Percentiles rank a stretch among this genome's conserved stretches.
phyloP scores from a whole-genome alignment of 2,113 vertebrate genomes.

The Phoenicopterus ruber region DNA sequence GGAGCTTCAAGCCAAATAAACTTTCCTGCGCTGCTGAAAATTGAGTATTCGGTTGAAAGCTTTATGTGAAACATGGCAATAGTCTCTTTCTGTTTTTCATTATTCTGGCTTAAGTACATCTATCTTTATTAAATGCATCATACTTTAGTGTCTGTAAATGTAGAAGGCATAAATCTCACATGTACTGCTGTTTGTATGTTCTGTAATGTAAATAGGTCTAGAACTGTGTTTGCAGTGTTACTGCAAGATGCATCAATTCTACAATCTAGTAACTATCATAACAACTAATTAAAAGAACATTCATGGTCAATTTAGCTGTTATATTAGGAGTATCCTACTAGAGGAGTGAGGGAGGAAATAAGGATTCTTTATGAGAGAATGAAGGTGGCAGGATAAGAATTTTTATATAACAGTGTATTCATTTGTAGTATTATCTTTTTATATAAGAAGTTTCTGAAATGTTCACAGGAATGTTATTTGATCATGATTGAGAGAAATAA shows the following conservation, averaged over 20 bases:
- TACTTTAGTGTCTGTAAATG: neutral
- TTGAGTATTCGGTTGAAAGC: neutral
- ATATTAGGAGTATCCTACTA: neutral
- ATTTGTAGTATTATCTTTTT: neutral
- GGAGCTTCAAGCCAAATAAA: neutral
- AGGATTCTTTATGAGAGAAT: neutral
- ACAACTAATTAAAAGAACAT: neutral
- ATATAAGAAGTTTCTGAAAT: neutral
- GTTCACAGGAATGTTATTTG: neutral
- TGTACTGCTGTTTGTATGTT: neutral
- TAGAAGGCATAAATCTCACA: neutral
- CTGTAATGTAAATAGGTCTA: neutral
- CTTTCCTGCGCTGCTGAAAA: neutral
- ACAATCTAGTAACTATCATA: neutral
- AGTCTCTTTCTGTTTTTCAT: neutral
- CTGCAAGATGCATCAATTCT: neutral
- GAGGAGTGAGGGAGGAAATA: neutral
- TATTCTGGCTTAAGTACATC: neutral
- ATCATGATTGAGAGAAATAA: neutral
- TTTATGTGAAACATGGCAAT: neutral
- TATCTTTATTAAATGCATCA: neutral
- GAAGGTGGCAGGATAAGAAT: neutral
- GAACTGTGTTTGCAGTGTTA: neutral
- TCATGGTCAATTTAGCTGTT: neutral
- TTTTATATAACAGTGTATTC: neutral